A percentile compares a stretch with the other conserved stretches of the same genome.
phyloP scores from a whole-genome alignment of 2,797 vertebrate species.

The Lates japonicus region DNA sequence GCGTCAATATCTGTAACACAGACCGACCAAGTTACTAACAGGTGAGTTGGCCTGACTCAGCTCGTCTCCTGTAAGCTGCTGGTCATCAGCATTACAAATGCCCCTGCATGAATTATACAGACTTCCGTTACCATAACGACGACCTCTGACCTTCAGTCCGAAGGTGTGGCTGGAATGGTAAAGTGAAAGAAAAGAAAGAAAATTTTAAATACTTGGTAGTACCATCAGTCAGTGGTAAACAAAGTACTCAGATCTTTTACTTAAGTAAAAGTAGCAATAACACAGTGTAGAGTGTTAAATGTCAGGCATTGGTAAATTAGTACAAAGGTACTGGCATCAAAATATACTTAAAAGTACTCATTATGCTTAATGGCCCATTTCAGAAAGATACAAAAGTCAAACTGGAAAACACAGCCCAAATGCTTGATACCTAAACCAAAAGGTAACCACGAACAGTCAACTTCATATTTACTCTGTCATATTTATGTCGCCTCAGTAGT shows the following conservation, averaged over 20 bases:
- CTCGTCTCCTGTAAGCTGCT: constrained; percentile 33
- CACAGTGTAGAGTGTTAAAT: neutral
- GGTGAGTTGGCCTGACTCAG: constrained; percentile 42
- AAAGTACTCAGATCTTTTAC: neutral
- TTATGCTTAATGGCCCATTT: neutral
- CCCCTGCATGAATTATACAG: constrained; percentile 65
- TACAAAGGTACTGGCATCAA: too few species aligned
- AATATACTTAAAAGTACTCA: neutral
- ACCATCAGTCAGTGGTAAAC: neutral
- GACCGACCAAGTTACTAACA: constrained; percentile 53
- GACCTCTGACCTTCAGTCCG: constrained; percentile 48
- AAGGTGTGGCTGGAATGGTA: constrained; percentile 22
- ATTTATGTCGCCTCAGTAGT: neutral
- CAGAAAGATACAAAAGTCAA: neutral
- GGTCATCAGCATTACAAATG: constrained; percentile 29
- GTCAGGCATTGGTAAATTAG: too few species aligned
- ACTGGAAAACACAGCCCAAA: neutral
- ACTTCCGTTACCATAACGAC: constrained; percentile 50
- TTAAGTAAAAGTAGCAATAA: too few species aligned
- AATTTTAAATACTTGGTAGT: neutral
- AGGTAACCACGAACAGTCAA: neutral
- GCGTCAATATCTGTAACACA: constrained; percentile 55
- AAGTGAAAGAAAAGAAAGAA: constrained; percentile 29
- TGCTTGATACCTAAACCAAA: neutral
- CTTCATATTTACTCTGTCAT: neutral